Conservation (phyloP, 2,797 vertebrate species). For the Acestrorhynchus altus region DNA sequence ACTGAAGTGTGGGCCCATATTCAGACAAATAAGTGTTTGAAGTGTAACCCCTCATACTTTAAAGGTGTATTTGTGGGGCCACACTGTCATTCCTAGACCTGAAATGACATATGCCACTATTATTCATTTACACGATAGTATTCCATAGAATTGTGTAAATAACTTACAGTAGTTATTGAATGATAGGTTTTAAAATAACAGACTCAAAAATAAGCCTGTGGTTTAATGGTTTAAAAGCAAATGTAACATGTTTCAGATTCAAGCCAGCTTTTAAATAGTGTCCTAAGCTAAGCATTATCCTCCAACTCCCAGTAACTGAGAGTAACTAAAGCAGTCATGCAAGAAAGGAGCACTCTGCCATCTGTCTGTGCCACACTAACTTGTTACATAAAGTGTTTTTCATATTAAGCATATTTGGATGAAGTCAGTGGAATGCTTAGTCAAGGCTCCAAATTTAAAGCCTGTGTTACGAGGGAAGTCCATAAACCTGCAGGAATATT, state of each 20-base stretch:
- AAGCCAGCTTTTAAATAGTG: slow-evolving; percentile 32
- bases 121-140: no score
- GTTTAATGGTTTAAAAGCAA: slow-evolving; percentile 11
- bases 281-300: slow-evolving; percentile 2
- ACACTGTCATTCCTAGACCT: no score
- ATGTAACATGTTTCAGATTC: slow-evolving; percentile 10
- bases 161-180: no score
- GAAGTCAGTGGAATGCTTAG: slow-evolving; percentile 79
- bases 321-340: slow-evolving; percentile 8
- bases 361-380: slow-evolving; percentile 58
- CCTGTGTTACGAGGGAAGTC: slow-evolving; percentile 69
- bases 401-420: slow-evolving; percentile 75
- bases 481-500: slow-evolving; percentile 67
- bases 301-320: background rate
- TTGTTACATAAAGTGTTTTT: slow-evolving; percentile 78
- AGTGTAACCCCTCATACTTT: no score
- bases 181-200: no score
- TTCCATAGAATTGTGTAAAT: no score
- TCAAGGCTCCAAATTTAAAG: slow-evolving; percentile 72
- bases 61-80: no score
- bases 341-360: slow-evolving; percentile 59
- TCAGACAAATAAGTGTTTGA: no score
- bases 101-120: no score
- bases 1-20: no score
- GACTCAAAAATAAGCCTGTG: no score